phyloP scores from a whole-genome alignment of 2,888 invertebrate genomes.

The Digitonthophagus gazella region DNA sequence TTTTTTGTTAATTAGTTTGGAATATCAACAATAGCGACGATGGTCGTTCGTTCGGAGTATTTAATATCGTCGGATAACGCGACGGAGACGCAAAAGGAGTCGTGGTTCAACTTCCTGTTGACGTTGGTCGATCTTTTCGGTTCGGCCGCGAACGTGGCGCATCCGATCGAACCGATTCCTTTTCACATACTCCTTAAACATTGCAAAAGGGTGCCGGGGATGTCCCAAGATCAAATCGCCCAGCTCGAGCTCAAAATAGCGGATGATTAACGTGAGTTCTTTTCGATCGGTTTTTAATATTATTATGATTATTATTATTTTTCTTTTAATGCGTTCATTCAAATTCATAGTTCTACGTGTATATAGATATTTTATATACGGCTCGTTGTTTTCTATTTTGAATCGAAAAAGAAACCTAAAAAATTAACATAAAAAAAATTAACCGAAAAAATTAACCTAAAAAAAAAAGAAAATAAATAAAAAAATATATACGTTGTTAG shows the following conservation, averaged over 20 bases:
- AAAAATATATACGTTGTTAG: no score
- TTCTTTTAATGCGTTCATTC: background rate
- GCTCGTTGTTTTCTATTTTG: constrained; percentile 7
- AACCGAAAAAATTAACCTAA: no score
- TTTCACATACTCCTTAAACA: constrained; percentile 44
- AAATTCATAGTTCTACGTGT: background rate
- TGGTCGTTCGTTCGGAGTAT: constrained; percentile 55
- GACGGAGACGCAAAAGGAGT: constrained; percentile 43
- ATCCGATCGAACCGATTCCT: constrained; percentile 46
- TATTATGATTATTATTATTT: background rate
- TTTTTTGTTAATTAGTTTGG: constrained; percentile 53
- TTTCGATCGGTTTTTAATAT: constrained; percentile 1
- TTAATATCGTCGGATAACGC: constrained; percentile 47
- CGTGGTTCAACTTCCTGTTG: constrained; percentile 58
- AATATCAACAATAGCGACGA: constrained; percentile 55
- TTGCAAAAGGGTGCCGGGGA: constrained; percentile 40
- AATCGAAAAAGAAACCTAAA: no score
- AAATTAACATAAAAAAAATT: no score
- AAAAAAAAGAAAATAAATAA: no score
- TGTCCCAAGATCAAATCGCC: constrained; percentile 40
- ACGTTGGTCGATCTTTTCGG: constrained; percentile 53
- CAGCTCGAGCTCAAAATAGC: constrained; percentile 44
- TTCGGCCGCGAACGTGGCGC: constrained; percentile 36
- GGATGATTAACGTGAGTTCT: constrained; percentile 21
- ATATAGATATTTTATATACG: constrained; percentile 5